Base-by-base conservation (phyloP, 2,888 invertebrate species). In the Allolobophora icterica region DNA sequence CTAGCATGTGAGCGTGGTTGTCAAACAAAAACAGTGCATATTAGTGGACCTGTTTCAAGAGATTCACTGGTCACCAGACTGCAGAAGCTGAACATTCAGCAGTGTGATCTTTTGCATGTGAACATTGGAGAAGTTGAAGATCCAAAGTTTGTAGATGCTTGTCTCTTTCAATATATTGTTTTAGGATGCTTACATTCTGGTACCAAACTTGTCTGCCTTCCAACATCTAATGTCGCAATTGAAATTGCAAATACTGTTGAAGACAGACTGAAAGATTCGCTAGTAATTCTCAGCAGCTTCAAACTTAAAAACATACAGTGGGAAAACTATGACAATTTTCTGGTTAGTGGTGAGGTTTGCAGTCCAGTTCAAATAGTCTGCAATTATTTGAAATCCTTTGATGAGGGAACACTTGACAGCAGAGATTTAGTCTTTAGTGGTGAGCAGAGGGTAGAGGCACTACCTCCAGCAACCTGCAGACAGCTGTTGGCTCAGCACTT, bases 111-210 rank as follows among this genome's bases (percentile, higher is more conserved):
- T 35, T 38, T 87, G 17, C 87, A 87, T 24, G 35, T 87, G 19
- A 35, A 87, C 35, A 35, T 87, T 35, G 87, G 87, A 35, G 87
- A 87, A 8, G 87, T 87, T 38, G 38, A 87, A 5, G 87, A 87
- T 35, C 87, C 87, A 35, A 87, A 87, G 24, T 87, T 87, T 87
- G 8, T 87, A 6, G 87, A 87, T 87, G 87, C 87, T 2, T 87
- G 35, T 87, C 87, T 87, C 24, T 87, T 87, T 34, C 35, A 87
- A 87, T 87, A 87, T 35, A 87, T 87, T 33, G 87, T 87, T 34
- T 87, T 87, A 35, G 87, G 87, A 87, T 87, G 87, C 24, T 38
- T 87, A 5, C 35, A 35, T 11, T 87, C 87, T 35, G 87, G 87
- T 19, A 87, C 87, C 35, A 87, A 87, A 15, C 35, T 87, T 35